Evolutionary conservation across 2,113 vertebrate species (phyloP), one percentile per base, ranked within the genome.

Genomic region (Hipposideros armiger): DNA sequence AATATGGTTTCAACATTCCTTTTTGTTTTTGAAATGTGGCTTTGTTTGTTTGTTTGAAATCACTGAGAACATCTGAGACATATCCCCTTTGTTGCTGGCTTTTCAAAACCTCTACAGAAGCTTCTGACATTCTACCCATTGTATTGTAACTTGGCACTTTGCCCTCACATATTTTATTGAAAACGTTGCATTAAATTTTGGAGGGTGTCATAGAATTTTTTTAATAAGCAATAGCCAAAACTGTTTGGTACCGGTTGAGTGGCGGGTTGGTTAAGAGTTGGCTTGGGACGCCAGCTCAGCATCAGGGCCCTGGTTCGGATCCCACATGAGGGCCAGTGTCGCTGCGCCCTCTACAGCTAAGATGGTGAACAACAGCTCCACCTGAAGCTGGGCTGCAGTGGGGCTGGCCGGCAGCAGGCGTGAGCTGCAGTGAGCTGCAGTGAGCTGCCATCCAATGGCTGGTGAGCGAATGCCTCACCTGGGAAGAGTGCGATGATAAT

Each of bases 161-260:
- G 36, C 1, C 47, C 58, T 73, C n/a, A 64, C 20, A 32, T 22
- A 58, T 69, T 80, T 91, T 70, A 36, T 69, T 95, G 6, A 73
- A 90, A 91, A 66, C 76, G 54, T 42, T 95, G 36, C 47, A 5
- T 95, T 95, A 30, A 14, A 66, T 88, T 67, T 85, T 56, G 54
- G 28, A 40, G 54, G 5, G 15, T 56, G 5, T 32, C 22, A 16
- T 52, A 40, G n/a, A 15, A 6, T 91, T 78, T 85, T 28, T 76
- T 95, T 92, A 52, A 5, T 83, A 36, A 91, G 72, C 62, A 90
- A 26, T 14, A 72, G 64, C 17, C 47, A 52, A 72, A 95, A 92
- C 32, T 40, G 36, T 82, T 70, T 36, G 36, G 36, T 36, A 36
- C 36, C 36, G 36, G 36, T 36, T 36, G 36, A 36, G 36, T 36